Conservation (phyloP, 2,888 invertebrate genomes). For the Ophion ellenae region DNA sequence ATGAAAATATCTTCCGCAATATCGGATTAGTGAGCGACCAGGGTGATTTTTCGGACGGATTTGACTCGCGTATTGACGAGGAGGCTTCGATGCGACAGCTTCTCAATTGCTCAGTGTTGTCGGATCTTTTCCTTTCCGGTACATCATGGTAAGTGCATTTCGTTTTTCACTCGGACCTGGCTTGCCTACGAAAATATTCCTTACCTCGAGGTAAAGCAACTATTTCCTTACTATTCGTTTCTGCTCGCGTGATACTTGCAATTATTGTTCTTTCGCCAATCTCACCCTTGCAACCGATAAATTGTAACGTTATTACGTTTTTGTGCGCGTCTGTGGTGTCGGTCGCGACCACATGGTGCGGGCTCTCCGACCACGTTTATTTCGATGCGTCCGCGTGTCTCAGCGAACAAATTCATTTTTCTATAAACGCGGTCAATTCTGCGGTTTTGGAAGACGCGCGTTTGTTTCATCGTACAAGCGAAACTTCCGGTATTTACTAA, state of each 20-base stretch:
- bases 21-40: background rate
- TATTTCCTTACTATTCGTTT: background rate
- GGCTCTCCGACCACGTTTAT: slow-evolving; percentile 31
- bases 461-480: too few species aligned
- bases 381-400: background rate
- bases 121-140: slow-evolving; percentile 77
- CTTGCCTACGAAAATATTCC: slow-evolving; percentile 57
- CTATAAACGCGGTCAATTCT: background rate
- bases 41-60: background rate
- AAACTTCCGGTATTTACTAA: too few species aligned
- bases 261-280: slow-evolving; percentile 4
- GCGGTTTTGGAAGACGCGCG: too few species aligned
- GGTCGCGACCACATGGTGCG: slow-evolving; percentile 69
- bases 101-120: slow-evolving; percentile 61
- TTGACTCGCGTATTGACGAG: slow-evolving; percentile 48
- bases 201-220: slow-evolving; percentile 36
- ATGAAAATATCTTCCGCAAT: background rate
- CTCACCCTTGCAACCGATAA: slow-evolving; percentile 10
- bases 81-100: slow-evolving; percentile 30
- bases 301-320: slow-evolving; percentile 66
- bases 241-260: background rate
- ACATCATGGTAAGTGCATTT: slow-evolving; percentile 76
- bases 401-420: slow-evolving; percentile 4
- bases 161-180: slow-evolving; percentile 53
- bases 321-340: background rate